Base-by-base conservation (phyloP, 2,888 invertebrate species). In the Agonum fuliginosum region DNA sequence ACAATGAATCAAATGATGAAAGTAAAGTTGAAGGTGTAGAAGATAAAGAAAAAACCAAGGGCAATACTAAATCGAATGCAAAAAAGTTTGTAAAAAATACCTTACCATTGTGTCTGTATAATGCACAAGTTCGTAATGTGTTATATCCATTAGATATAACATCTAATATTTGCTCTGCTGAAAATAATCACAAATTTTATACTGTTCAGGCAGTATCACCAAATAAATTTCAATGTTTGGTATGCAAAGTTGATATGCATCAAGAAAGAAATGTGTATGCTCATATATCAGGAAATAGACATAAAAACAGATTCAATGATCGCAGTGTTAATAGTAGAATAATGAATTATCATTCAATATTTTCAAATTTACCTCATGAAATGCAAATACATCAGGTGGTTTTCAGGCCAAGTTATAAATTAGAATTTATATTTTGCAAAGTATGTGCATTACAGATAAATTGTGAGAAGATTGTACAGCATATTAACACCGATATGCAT, bases 381-480 rank as follows among this genome's bases (percentile, higher is more conserved):
- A 20, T 37, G 27, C 75, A 75, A 48, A 8, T 22, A 34, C 75
- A 75, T 34, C 75, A 75, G 20, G 48, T 67, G 5, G 48, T 65
- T 30, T 67, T 75, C 14, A 12, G 14, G 10, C 17, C 67, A n/a
- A 62, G 58, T 34, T 27, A 12, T 5, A 75, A 75, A 48, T 12
- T 34, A 48, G 27, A 24, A 20, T 75, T 67, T 20, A 0, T 75
- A 4, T 46, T 67, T 12, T 75, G 75, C 10, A 46, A 67, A 67
- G 37, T 67, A 4, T 75, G 75, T 30, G 8, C 19, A 4, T 43
- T 51, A 2, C 19, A 17, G 41, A 51, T 34, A 67, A 46, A 20
- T 8, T 37, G 17, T n/a, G 12, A 67, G 12, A 27, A 67, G 22
- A 10, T 75, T 14, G 10, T 17, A 14, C 20, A 41, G 3, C 74